phyloP scores from a whole-genome alignment of 2,888 invertebrate species.

The Bombylius discolor region DNA sequence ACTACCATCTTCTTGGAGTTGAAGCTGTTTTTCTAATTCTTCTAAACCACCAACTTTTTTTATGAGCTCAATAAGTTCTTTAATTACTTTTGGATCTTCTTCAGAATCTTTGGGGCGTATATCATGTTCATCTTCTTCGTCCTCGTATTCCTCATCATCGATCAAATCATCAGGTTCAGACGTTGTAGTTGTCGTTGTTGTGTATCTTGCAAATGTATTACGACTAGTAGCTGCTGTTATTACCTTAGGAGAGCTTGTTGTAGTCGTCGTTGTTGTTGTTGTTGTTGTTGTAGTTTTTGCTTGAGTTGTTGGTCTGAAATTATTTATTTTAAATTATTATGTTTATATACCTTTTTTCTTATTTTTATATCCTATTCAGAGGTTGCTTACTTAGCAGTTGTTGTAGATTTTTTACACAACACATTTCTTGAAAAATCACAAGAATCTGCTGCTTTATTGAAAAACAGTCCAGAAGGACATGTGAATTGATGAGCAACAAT shows the following conservation, averaged over 20 bases:
- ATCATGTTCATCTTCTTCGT: constrained; percentile 37
- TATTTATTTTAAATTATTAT: neutral
- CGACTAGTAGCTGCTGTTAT: constrained; percentile 35
- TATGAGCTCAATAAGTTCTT: constrained; percentile 70
- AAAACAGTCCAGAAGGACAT: constrained; percentile 81
- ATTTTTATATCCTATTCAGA: neutral
- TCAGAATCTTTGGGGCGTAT: constrained; percentile 24
- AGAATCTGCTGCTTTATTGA: constrained; percentile 83
- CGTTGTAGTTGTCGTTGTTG: constrained; percentile 33
- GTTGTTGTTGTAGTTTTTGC: constrained; percentile 32
- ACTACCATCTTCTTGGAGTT: constrained; percentile 42
- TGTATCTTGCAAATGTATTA: constrained; percentile 31
- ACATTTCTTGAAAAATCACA: constrained; percentile 88
- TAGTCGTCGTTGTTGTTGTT: constrained; percentile 26
- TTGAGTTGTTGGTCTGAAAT: constrained; percentile 35
- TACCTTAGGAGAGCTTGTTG: constrained; percentile 27
- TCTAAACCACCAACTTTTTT: constrained; percentile 82
- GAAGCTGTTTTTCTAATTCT: constrained; percentile 67
- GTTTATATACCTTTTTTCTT: neutral
- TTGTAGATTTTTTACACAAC: constrained; percentile 52
- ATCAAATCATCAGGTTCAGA: constrained; percentile 34
- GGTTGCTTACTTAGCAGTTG: constrained; percentile 35
- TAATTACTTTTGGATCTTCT: constrained; percentile 49
- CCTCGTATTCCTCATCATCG: constrained; percentile 37
- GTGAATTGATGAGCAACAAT: constrained; percentile 87